Evolutionary conservation across 2,888 invertebrate species (phyloP), one percentile per base, ranked within the genome.

Genomic region (Xanthorhoe spadicearia): DNA sequence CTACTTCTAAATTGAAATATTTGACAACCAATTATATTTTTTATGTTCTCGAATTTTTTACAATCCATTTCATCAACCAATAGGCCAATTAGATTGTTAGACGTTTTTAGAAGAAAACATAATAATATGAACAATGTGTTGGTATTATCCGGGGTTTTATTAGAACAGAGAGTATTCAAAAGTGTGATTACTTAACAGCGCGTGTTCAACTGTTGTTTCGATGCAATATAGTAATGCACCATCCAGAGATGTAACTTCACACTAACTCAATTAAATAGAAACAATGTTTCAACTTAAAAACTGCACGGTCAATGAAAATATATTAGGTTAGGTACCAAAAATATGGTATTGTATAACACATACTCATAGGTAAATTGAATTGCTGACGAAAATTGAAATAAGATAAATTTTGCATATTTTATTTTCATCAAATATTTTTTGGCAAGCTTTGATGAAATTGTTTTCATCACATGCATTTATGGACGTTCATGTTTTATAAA

Each of bases 161-260:
- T 43, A 43, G 13, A 49, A 48, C 52, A 7, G 56, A 62, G 51
- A 35, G 55, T 43, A 66, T 63, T 67, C 61, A 61, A 69, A 66
- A 68, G 52, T 67, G 67, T 69, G 58, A 69, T 70, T 64, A 67
- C 68, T 65, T 51, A 60, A 57, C 66, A 56, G 53, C 35, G 49
- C 56, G 35, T 46, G 61, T 43, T 60, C 63, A 64, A 64, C 57
- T 63, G 49, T 51, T 56, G 74, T 71, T 78, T 74, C 52, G 61
- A 64, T 68, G 80, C 74, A 82, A 80, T 82, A 79, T 73, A 76
- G 76, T 80, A 80, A 82, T 80, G 79, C 65, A 74, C 77, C 71
- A 79, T 79, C 73, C 75, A 56, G 71, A 73, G 80, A 82, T 79
- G 79, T 76, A 76, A 82, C 65, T 65, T 61, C 69, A 61, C 67